Evolutionary conservation across 1,140 invertebrate species (phyloP), one percentile per base, ranked within the genome.

Genomic region (Zelostemma sp.): DNA sequence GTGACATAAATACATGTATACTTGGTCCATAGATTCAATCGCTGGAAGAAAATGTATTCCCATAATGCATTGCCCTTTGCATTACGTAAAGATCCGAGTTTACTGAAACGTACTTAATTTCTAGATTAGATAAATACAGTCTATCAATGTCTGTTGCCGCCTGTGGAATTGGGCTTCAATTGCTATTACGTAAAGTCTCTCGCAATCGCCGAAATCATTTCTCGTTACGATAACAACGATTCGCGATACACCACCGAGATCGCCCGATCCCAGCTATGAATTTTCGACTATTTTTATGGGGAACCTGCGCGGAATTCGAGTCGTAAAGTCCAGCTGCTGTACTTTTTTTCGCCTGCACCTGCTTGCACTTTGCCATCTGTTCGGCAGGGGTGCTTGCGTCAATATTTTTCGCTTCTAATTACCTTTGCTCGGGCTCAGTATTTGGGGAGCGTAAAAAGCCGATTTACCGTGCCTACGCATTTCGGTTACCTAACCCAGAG

Each of bases 51-150:
- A 55, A 45, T 25, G 41, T 58, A 55, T 53, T 48, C 48, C 16
- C 45, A 33, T 43, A 56, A 60, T 50, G 62, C 62, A 54, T 58
- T 57, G 43, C 48, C 48, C 55, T 48, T 54, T 19, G 1, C 6
- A 25, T 65, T 58, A 58, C 6, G 12, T 53, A 65, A 65, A 21
- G 41, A 46, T 40, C 38, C 19, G 45, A 31, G 40, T 21, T 51
- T 35, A 31, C 47, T 51, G 43, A 53, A 51, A 56, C 54, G 17
- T 38, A 33, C 28, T 62, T 49, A 33, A 53, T 53, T 64, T 60
- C 60, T 50, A 68, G 73, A 72, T 74, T 72, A 74, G 73, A 74
- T 74, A 74, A 72, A 72, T 72, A 60, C 54, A 64, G 62, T 74
- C 56, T 64, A 63, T 68, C 68, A 64, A 69, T 53, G 66, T 68